Conservation (phyloP, 2,113 vertebrate species). For the Nicator chloris region DNA sequence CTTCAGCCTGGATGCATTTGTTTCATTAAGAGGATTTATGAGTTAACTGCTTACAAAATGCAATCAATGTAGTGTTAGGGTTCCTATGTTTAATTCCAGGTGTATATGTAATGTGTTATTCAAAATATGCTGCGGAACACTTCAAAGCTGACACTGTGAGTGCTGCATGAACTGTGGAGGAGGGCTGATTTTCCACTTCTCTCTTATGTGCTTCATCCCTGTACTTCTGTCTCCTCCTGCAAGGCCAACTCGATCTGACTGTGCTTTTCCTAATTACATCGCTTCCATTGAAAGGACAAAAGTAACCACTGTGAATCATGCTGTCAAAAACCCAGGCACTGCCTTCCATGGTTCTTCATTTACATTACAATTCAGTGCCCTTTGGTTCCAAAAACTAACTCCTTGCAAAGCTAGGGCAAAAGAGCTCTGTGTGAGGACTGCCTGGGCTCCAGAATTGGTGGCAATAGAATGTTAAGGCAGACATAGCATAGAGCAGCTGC, state of each 20-base stretch:
- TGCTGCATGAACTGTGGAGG: background rate
- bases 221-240: background rate
- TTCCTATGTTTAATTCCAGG: background rate
- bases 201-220: background rate
- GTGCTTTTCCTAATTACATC: background rate
- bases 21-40: background rate
- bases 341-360: background rate
- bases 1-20: background rate
- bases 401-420: background rate
- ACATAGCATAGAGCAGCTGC: background rate
- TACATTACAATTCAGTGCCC: background rate
- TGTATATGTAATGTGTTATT: background rate
- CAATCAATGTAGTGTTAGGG: background rate
- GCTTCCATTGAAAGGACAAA: background rate
- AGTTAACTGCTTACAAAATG: background rate
- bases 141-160: background rate
- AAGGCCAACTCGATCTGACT: background rate
- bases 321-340: background rate
- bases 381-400: background rate
- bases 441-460: background rate
- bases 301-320: background rate
- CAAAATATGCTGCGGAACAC: background rate
- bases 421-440: background rate
- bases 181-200: background rate
- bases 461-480: background rate